Conservation (phyloP, 2,888 invertebrate genomes). For the Oligia strigilis region DNA sequence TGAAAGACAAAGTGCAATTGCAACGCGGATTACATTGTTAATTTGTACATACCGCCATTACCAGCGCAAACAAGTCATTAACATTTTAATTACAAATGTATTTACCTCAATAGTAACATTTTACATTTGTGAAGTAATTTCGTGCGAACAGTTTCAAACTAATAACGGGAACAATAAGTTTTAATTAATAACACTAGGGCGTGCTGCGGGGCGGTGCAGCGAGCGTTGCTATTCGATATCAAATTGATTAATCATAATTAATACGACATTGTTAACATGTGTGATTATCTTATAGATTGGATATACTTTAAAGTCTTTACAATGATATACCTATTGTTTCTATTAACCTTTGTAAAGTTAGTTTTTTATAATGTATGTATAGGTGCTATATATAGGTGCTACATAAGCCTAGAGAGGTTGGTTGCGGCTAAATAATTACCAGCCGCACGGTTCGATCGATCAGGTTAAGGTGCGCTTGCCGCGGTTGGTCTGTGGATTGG, state of each 20-base stretch:
- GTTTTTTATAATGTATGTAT: conserved; percentile 9
- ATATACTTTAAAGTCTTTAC: conserved; percentile 29
- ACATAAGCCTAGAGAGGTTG: too few relatives aligned
- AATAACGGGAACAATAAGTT: conserved; percentile 62
- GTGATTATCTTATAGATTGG: conserved; percentile 29
- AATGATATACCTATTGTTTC: conserved; percentile 17
- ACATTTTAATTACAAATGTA: conserved; percentile 55
- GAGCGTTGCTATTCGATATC: conserved; percentile 36
- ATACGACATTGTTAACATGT: conserved; percentile 33
- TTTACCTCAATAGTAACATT: conserved; percentile 47
- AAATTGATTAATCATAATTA: conserved; percentile 59
- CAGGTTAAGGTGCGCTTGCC: too few relatives aligned
- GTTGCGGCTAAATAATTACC: too few relatives aligned
- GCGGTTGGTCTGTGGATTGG: too few relatives aligned
- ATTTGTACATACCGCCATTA: conserved; percentile 25
- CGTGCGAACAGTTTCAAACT: conserved; percentile 56
- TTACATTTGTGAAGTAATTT: conserved; percentile 49
- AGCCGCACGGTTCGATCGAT: too few relatives aligned
- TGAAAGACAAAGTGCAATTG: conserved; percentile 17
- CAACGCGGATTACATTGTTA: conserved; percentile 12
- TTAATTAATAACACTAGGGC: conserved; percentile 57
- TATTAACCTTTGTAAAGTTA: neutral
- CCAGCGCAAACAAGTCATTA: conserved; percentile 48
- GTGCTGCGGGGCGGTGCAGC: conserved; percentile 7
- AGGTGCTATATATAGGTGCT: too few relatives aligned